Evolutionary conservation across 2,113 vertebrate species (phyloP).

Genomic region (Ranitomeya imitator): DNA sequence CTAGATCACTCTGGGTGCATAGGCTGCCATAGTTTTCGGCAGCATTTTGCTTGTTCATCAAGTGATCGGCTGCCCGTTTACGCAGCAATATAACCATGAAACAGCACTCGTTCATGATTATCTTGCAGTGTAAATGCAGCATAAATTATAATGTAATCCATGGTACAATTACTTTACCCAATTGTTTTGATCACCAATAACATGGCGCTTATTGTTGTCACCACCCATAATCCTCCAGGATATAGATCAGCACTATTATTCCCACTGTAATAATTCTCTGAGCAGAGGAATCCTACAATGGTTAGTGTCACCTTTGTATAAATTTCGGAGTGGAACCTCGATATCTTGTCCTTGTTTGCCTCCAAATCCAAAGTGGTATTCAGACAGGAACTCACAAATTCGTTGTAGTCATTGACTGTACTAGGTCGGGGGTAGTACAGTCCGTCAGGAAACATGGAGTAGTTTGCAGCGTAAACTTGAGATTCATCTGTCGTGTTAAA

Average conservation of each 20-base stretch:
- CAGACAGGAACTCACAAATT: conserved; percentile 60
- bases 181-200: not conserved
- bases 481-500: conserved; percentile 61
- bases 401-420: conserved; percentile 55
- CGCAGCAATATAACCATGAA: no score
- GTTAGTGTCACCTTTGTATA: not conserved
- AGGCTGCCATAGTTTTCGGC: no score
- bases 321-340: not conserved
- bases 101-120: no score
- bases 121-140: no score
- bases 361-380: conserved; percentile 58
- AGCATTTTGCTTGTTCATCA: no score
- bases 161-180: not conserved
- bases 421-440: conserved; percentile 58
- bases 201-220: not conserved
- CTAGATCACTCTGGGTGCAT: no score
- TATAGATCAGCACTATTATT: not conserved
- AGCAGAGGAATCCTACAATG: conserved; percentile 30
- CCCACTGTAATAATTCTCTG: conserved; percentile 19
- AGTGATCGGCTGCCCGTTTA: no score
- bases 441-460: conserved; percentile 64
- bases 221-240: conserved; percentile 28
- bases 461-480: conserved; percentile 63
- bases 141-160: not conserved
- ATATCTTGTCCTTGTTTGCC: conserved; percentile 60